Percentiles rank a stretch among this genome's conserved stretches.
Evolutionary conservation across 2,888 invertebrate genomes (phyloP).

Genomic region (Argyresthia goedartella): DNA sequence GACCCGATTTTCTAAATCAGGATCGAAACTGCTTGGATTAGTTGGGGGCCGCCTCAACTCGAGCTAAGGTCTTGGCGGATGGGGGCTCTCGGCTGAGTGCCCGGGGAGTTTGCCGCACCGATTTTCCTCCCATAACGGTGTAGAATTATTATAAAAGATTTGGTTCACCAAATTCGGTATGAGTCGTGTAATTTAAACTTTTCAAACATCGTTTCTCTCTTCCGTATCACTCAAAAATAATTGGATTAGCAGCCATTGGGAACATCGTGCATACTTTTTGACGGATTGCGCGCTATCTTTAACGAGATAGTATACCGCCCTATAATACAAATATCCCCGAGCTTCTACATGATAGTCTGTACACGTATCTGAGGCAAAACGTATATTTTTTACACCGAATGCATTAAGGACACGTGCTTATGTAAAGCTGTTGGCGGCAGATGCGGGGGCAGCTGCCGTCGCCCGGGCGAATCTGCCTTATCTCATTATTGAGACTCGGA

Average conservation of each 20-base stretch:
- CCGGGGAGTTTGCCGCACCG: no score
- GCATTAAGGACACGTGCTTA: conserved; percentile 36
- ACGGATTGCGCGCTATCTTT: no score
- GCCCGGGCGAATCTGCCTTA: conserved; percentile 30
- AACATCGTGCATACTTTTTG: not conserved
- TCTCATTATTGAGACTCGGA: conserved; percentile 27
- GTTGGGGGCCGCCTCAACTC: not conserved
- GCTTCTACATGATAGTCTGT: no score
- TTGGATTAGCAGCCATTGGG: not conserved
- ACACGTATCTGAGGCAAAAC: no score
- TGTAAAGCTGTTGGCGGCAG: conserved; percentile 36
- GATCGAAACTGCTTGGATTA: not conserved
- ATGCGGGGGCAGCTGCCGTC: conserved; percentile 55
- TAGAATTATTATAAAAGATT: no score
- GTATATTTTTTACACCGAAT: not conserved
- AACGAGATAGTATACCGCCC: no score
- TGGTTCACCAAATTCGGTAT: no score
- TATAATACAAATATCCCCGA: no score
- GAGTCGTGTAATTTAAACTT: no score
- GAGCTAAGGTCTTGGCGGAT: not conserved
- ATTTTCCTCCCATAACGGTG: no score
- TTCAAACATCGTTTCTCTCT: no score
- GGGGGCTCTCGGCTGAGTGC: not conserved
- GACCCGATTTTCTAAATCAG: not conserved
- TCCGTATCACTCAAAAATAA: no score